Conservation (phyloP, 2,888 invertebrate species). For the Machimus rusticus region DNA sequence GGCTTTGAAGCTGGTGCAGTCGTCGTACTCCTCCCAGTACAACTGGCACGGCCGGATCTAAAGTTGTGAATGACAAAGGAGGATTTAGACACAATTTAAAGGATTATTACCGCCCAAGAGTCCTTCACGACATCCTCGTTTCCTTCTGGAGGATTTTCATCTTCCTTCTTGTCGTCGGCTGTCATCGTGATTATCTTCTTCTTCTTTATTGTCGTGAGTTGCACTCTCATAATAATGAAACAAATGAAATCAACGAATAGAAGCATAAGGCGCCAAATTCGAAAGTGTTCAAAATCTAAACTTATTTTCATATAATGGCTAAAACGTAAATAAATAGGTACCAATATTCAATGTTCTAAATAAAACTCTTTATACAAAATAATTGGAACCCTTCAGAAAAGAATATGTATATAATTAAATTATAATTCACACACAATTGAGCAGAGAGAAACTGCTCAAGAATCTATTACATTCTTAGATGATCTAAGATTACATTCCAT, state of each 20-base stretch:
- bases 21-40: slow-evolving; percentile 83
- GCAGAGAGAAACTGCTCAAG: no score
- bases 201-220: neutral
- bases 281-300: neutral
- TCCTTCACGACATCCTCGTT: slow-evolving; percentile 47
- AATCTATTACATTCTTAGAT: no score
- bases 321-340: no score
- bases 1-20: slow-evolving; percentile 77
- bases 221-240: neutral
- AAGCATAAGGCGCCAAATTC: neutral
- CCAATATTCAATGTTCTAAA: no score
- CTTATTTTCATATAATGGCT: no score
- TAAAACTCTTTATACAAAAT: no score
- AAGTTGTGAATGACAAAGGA: neutral
- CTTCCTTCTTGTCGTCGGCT: neutral
- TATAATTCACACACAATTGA: no score
- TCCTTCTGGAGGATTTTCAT: neutral
- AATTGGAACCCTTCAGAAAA: no score
- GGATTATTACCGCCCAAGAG: slow-evolving; percentile 55
- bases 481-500: no score
- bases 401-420: no score
- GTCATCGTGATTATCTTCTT: neutral
- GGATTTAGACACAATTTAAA: neutral
- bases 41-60: slow-evolving; percentile 80
- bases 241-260: neutral